Percentiles rank a stretch among this genome's conserved stretches.
These are phyloP conservation scores for Cheilosia scutellata DNA, from an alignment of 2,888 invertebrate genomes.

Conservation along the genomic window DNA sequence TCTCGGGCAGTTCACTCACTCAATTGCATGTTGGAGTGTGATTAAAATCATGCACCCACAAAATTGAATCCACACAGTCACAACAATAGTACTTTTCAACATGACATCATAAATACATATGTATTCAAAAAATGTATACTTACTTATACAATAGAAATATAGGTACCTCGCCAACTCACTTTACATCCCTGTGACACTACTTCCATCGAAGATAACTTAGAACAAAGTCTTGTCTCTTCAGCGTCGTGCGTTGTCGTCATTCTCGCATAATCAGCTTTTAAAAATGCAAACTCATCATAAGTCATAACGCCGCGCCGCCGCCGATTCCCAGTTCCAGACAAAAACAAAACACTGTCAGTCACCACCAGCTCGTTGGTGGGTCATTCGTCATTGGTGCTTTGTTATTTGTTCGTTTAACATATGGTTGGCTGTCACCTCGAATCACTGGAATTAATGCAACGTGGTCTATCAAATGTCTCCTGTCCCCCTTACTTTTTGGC, in stretches of 20 bases:
- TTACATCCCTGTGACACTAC: background rate
- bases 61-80: conserved; percentile 53
- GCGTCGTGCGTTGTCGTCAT: conserved; percentile 36
- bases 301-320: no score
- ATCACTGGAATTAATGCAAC: conserved; percentile 63
- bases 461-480: conserved; percentile 24
- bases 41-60: conserved; percentile 69
- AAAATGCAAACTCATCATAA: no score
- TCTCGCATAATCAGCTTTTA: background rate
- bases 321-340: background rate
- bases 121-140: conserved; percentile 9
- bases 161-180: conserved; percentile 9
- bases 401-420: conserved; percentile 54
- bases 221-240: conserved; percentile 14
- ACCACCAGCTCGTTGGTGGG: conserved; percentile 20
- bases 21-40: conserved; percentile 67
- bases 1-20: conserved; percentile 44
- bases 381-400: conserved; percentile 57
- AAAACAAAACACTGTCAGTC: background rate
- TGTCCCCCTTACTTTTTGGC: conserved; percentile 21
- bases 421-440: conserved; percentile 58
- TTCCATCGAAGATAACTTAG: conserved; percentile 6
- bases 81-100: conserved; percentile 52
- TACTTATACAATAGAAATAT: no score
- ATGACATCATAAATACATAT: conserved; percentile 69